phyloP scores from a whole-genome alignment of 2,797 vertebrate species.

The Halcyon smyrnensis region DNA sequence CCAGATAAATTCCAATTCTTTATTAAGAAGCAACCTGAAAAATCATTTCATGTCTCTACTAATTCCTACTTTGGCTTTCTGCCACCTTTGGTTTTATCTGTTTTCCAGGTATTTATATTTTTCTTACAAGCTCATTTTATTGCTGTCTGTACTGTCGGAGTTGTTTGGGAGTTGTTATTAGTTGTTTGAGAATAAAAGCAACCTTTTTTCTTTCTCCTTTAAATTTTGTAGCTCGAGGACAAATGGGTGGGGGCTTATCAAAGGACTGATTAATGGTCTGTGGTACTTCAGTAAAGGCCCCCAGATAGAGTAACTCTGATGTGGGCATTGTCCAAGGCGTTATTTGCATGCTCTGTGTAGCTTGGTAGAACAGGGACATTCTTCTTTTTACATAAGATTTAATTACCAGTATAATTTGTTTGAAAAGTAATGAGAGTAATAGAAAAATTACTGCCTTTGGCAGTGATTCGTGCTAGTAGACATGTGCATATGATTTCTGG shows the following conservation, averaged over 20 bases:
- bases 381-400: background rate
- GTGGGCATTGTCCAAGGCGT: background rate
- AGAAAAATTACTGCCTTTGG: slow-evolving; percentile 1
- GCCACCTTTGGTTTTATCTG: background rate
- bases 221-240: background rate
- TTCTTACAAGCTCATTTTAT: background rate
- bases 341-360: background rate
- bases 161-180: background rate
- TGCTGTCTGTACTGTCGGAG: background rate
- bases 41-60: background rate
- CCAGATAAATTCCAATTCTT: background rate
- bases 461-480: background rate
- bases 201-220: background rate
- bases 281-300: background rate
- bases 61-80: background rate
- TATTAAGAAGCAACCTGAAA: background rate
- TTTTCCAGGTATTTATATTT: background rate
- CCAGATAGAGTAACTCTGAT: background rate
- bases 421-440: background rate
- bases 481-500: background rate
- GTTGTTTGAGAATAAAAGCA: background rate
- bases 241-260: background rate
- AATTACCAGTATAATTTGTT: background rate
- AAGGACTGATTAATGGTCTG: background rate
- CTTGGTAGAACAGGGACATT: background rate